phyloP scores from a whole-genome alignment of 2,797 vertebrate species.

The Ctenopoma kingsleyae region DNA sequence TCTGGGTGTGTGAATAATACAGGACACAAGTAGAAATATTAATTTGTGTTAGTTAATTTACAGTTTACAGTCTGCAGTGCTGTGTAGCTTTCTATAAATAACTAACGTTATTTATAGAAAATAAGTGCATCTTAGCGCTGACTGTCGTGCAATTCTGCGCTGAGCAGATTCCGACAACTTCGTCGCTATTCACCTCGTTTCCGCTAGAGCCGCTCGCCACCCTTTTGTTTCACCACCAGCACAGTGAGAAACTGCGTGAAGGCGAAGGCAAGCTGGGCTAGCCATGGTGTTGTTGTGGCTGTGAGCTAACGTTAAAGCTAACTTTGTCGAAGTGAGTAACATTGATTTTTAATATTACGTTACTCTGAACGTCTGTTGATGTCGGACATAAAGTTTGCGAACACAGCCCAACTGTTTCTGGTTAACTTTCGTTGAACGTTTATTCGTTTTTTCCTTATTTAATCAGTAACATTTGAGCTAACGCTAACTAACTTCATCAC shows the following conservation, averaged over 20 bases:
- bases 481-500: neutral
- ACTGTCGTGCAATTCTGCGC: too few species aligned
- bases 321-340: constrained; percentile 54
- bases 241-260: constrained; percentile 41
- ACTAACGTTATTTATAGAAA: too few species aligned
- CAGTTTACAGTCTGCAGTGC: too few species aligned
- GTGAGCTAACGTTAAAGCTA: constrained; percentile 13
- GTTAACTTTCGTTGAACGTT: neutral
- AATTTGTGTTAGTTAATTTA: too few species aligned
- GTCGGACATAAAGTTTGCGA: neutral
- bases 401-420: neutral
- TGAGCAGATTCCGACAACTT: neutral
- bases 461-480: constrained; percentile 16
- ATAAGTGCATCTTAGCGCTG: neutral
- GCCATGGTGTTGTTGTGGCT: constrained; percentile 53
- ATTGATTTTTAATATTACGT: neutral
- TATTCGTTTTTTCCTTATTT: neutral
- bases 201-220: constrained; percentile 38
- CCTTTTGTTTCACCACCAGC: constrained; percentile 60
- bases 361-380: neutral
- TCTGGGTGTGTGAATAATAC: too few species aligned
- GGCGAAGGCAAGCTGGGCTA: constrained; percentile 38
- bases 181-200: constrained; percentile 4
- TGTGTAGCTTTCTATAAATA: too few species aligned
- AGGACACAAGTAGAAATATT: too few species aligned